These are phyloP conservation scores for Tachystola acroxantha DNA, from an alignment of 2,888 invertebrate species.

Conservation along the genomic window DNA sequence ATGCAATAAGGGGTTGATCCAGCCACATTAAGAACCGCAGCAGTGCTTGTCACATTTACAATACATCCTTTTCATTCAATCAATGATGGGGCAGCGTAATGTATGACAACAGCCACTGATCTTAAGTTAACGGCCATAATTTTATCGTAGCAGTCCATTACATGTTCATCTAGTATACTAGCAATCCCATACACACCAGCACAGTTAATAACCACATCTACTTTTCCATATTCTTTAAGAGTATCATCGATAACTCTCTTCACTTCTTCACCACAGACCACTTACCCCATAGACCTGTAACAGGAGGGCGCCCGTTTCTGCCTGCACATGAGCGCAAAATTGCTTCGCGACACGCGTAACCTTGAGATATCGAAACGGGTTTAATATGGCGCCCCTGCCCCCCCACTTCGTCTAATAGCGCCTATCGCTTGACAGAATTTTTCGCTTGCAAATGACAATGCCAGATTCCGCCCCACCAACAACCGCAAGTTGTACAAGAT, in stretches of 20 bases:
- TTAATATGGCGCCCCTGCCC: too few species aligned
- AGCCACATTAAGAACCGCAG: conserved; percentile 9
- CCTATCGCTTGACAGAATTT: too few species aligned
- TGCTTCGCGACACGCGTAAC: too few species aligned
- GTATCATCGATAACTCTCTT: conserved; percentile 28
- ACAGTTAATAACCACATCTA: conserved; percentile 38
- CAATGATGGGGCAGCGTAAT: conserved; percentile 23
- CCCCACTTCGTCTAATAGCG: too few species aligned
- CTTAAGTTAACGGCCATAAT: conserved; percentile 32
- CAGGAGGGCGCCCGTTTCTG: too few species aligned
- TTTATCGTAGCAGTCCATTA: conserved; percentile 30
- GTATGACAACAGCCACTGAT: conserved; percentile 28
- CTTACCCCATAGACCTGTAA: too few species aligned
- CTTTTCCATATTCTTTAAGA: conserved; percentile 26
- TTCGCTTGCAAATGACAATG: too few species aligned
- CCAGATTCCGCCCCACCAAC: too few species aligned
- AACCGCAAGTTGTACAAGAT: too few species aligned
- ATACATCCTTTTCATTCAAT: conserved; percentile 33
- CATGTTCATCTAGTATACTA: conserved; percentile 21
- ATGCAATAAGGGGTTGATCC: conserved; percentile 70
- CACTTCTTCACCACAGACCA: conserved; percentile 28
- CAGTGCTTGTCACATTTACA: conserved; percentile 35
- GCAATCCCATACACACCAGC: conserved; percentile 25
- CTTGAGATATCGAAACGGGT: too few species aligned
- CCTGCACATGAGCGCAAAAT: too few species aligned